phyloP scores from a whole-genome alignment of 2,113 vertebrate genomes.

The Aviceda subcristata region DNA sequence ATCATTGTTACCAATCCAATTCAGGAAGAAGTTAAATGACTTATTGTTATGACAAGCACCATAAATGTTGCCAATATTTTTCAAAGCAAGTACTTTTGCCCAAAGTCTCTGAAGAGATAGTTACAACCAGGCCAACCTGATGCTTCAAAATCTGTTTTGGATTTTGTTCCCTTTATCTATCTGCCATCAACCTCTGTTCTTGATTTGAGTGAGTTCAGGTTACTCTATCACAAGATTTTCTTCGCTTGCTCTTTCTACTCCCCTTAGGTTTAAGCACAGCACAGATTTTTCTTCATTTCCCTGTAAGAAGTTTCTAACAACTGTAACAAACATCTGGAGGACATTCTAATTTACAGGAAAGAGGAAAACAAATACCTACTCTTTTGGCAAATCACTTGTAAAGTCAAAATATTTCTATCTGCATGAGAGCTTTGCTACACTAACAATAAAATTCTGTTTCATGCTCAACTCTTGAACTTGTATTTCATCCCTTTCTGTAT shows the following conservation, averaged over 20 bases:
- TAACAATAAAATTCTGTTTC: background rate
- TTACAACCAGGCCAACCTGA: background rate
- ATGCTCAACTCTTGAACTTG: background rate
- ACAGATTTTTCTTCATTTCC: background rate
- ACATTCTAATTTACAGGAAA: background rate
- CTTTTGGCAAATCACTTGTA: background rate
- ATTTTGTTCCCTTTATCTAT: background rate
- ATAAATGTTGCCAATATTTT: background rate
- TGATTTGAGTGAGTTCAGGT: background rate
- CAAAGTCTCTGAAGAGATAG: background rate
- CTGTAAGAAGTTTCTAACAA: background rate
- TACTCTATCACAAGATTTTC: background rate
- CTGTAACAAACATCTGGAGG: background rate
- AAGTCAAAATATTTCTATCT: background rate
- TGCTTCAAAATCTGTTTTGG: background rate
- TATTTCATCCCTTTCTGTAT: background rate
- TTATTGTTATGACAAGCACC: background rate
- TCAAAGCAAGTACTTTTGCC: background rate
- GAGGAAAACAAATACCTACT: background rate
- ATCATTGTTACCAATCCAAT: background rate
- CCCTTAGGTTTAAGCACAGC: background rate
- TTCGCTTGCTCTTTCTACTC: background rate
- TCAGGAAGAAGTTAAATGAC: background rate
- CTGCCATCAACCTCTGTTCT: background rate
- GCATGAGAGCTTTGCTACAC: background rate